phyloP scores from a whole-genome alignment of 2,113 vertebrate species.

The Tapirus terrestris region DNA sequence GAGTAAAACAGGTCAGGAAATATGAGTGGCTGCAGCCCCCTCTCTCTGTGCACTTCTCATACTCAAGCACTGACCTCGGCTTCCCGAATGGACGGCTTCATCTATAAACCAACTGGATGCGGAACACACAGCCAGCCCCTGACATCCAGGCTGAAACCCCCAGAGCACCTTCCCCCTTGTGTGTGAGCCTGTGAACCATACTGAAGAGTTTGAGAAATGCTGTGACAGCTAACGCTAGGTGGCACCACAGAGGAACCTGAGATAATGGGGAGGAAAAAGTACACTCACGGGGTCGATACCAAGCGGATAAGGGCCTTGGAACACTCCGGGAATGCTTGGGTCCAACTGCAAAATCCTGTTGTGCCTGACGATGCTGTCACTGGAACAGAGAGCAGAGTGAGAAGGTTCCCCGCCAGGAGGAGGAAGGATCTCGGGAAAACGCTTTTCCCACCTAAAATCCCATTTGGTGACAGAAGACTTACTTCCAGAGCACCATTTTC shows the following conservation, averaged over 20 bases:
- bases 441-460: fast-evolving
- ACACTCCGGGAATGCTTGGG: slow-evolving; percentile 92
- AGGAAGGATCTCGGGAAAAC: fast-evolving
- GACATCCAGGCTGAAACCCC: fast-evolving
- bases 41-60: not conserved
- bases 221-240: fast-evolving
- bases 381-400: slow-evolving; percentile 54
- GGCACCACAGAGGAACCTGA: not conserved
- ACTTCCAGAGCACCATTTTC: slow-evolving; percentile 72
- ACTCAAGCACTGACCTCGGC: not conserved
- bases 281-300: slow-evolving; percentile 96
- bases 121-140: not conserved
- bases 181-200: fast-evolving
- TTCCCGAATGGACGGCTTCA: not conserved
- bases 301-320: slow-evolving; percentile 94
- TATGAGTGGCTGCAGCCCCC: fast-evolving
- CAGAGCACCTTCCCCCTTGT: fast-evolving
- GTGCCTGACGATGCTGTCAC: slow-evolving; percentile 68
- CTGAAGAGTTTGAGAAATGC: fast-evolving
- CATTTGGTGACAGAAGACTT: not conserved
- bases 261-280: fast-evolving
- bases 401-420: fast-evolving
- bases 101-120: too few species aligned
- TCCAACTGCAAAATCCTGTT: slow-evolving; percentile 89
- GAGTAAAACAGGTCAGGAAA: not conserved